Evolutionary conservation across 2,797 vertebrate genomes (phyloP).

Genomic region (Psittacula derbiana): DNA sequence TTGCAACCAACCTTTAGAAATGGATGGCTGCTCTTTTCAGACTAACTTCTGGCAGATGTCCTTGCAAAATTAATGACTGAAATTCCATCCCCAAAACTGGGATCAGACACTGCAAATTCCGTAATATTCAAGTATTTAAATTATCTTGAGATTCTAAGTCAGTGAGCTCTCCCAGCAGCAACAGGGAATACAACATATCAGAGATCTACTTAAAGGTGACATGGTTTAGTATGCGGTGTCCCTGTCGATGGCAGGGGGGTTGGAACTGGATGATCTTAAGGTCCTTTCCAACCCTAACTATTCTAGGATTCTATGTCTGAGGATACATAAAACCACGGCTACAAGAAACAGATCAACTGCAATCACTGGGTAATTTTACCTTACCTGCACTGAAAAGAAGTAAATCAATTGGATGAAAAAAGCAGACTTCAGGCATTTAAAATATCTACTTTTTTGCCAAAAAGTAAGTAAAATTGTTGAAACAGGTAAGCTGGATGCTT

Average conservation of each 20-base stretch:
- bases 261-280: neutral
- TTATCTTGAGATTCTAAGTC: neutral
- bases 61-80: neutral
- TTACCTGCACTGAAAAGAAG: neutral
- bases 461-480: neutral
- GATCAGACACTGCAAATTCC: neutral
- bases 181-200: neutral
- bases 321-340: neutral
- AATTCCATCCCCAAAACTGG: neutral
- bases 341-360: neutral
- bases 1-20: neutral
- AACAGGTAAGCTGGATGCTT: neutral
- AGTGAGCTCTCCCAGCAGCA: neutral
- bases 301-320: neutral
- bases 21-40: neutral
- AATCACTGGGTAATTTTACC: neutral
- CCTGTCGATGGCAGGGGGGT: neutral
- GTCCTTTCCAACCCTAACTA: neutral
- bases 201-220: neutral
- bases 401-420: neutral
- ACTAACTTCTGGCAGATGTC: neutral
- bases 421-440: neutral
- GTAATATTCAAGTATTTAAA: neutral
- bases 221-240: neutral
- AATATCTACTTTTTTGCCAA: neutral